Base-by-base conservation (phyloP, 2,797 vertebrate genomes). In the Paramormyrops hopkinsi region DNA sequence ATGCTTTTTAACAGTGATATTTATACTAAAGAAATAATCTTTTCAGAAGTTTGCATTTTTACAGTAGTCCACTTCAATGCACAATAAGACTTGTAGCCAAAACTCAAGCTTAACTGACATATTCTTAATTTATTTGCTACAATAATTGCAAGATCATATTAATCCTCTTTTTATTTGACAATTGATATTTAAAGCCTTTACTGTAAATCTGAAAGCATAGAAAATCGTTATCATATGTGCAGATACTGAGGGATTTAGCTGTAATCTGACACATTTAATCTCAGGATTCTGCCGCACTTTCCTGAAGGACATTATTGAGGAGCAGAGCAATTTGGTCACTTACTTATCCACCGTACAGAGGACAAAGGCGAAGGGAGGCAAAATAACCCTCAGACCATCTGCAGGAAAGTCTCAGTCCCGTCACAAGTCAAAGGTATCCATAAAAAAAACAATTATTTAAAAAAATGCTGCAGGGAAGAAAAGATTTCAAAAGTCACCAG, bases 321-420 rank as follows among this genome's bases (percentile, higher is more conserved):
- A 33, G 50, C n/a, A 73, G 88, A 89, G 89, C 62, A 33, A 22
- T 69, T 87, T 22, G 56, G 50, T 91, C 85, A 90, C 89, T 91
- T 90, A 88, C 89, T 86, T 83, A 89, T 85, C 83, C 41, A 65
- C 51, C 46, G 37, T 65, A 25, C 46, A 87, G 62, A n/a, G 33
- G 41, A 76, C 41, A 82, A 56, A 54, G 79, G 33, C 82, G 59
- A 65, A 62, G 44, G 84, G 62, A 22, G 50, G 9, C 44, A 76
- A 33, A 62, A 54, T 44, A 46, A 84, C 33, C 59, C 25, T 44
- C 41, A 12, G 88, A 86, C 54, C 62, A 44, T 84, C 86, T 76
- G 65, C 89, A 59, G 12, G 1, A 29, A 53, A 2, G 19, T 44
- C 3, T 84, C 54, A 44, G 46, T 90, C 79, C n/a, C 88, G 29